Evolutionary conservation across 2,797 vertebrate genomes (phyloP).

Genomic region (Astyanax mexicanus): DNA sequence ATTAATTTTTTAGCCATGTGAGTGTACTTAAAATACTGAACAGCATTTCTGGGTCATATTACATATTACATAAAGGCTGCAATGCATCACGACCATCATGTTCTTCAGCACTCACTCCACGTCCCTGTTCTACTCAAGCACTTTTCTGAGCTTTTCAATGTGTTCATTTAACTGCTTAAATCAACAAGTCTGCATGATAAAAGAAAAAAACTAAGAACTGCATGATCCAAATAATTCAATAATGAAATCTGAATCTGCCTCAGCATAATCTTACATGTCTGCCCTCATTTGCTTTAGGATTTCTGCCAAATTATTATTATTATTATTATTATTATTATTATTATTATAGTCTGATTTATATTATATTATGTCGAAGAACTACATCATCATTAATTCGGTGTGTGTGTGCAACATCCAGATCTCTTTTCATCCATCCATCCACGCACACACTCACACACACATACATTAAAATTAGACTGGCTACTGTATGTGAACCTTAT

Average conservation of each 20-base stretch:
- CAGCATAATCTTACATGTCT: conserved; percentile 32
- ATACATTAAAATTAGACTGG: conserved; percentile 15
- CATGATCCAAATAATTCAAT: conserved; percentile 51
- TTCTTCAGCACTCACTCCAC: conserved; percentile 27
- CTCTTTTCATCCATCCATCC: conserved; percentile 30
- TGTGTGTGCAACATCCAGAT: conserved; percentile 7
- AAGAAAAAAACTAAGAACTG: conserved; percentile 38
- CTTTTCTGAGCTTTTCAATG: conserved; percentile 41
- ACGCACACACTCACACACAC: conserved; percentile 50
- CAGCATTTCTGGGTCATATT: neutral
- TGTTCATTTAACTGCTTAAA: conserved; percentile 46
- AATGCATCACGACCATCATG: neutral
- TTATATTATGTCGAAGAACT: neutral
- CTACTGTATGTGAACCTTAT: conserved; percentile 22
- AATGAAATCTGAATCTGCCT: conserved; percentile 38
- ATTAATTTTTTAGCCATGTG: too few species aligned
- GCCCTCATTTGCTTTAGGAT: conserved; percentile 30
- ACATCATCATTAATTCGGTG: neutral
- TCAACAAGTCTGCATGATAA: conserved; percentile 46
- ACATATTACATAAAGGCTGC: neutral
- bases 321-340: conserved; percentile 44
- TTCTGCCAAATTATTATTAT: conserved; percentile 46
- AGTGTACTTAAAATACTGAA: conserved; percentile 16
- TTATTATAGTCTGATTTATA: conserved; percentile 14
- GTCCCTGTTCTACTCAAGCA: conserved; percentile 33